Evolutionary conservation across 2,113 vertebrate genomes (phyloP).

Genomic region (Mobula birostris): DNA sequence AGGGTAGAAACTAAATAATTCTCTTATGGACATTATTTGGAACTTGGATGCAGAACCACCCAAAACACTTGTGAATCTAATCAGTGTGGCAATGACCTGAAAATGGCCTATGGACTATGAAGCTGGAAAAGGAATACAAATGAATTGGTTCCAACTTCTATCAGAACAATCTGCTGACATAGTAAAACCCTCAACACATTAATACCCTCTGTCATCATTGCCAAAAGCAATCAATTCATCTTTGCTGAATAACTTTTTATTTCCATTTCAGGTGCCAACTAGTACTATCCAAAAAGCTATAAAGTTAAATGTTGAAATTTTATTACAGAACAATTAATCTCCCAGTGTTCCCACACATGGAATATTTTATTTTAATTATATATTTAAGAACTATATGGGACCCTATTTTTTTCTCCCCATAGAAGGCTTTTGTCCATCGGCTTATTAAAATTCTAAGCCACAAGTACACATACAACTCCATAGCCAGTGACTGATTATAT

Average conservation of each 20-base stretch:
- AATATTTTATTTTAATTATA: slow-evolving; percentile 32
- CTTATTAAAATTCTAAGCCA: neutral
- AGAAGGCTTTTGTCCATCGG: neutral
- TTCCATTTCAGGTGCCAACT: slow-evolving; percentile 27
- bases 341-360: slow-evolving; percentile 31
- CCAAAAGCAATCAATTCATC: slow-evolving; percentile 23
- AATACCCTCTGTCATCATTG: slow-evolving; percentile 17
- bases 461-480: neutral
- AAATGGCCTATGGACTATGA: neutral
- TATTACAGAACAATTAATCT: slow-evolving; percentile 31
- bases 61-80: neutral
- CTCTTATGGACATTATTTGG: neutral
- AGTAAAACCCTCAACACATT: neutral
- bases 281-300: slow-evolving; percentile 8
- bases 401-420: neutral
- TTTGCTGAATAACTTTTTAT: neutral
- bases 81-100: neutral
- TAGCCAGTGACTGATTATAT: neutral
- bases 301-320: neutral
- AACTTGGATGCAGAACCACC: neutral
- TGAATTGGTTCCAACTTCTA: neutral
- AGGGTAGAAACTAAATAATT: neutral
- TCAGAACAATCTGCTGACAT: neutral
- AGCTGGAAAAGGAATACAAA: neutral
- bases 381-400: neutral